phyloP scores from a whole-genome alignment of 1,140 invertebrate genomes.

The Drosophila pseudoananassae region DNA sequence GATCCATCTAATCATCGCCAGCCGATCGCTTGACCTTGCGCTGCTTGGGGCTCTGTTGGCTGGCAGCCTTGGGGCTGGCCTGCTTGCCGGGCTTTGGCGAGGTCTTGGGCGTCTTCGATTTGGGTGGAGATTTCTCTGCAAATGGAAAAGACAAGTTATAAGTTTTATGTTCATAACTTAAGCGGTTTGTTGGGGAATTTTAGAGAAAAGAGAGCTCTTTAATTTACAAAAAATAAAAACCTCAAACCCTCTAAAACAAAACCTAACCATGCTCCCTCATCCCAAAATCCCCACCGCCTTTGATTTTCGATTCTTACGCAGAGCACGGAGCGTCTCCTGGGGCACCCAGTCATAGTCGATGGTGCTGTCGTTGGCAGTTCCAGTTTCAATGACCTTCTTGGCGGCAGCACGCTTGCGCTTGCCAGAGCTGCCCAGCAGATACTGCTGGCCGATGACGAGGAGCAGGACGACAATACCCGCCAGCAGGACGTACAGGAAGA shows the following conservation, averaged over 20 bases:
- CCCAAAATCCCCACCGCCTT: background rate
- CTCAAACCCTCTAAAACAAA: too few relatives aligned
- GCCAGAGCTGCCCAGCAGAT: conserved; percentile 89
- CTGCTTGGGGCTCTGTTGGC: conserved; percentile 88
- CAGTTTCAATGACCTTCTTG: conserved; percentile 90
- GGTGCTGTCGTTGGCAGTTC: conserved; percentile 94
- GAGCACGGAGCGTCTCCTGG: conserved; percentile 92
- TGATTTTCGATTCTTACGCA: conserved; percentile 88
- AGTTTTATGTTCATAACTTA: background rate
- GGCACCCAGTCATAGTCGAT: conserved; percentile 99
- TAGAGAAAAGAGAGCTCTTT: background rate
- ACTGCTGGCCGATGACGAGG: conserved; percentile 95
- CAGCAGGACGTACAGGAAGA: conserved; percentile 98
- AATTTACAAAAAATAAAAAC: too few relatives aligned
- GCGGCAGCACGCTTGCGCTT: conserved; percentile 85
- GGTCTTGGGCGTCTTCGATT: conserved; percentile 83
- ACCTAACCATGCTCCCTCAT: too few relatives aligned
- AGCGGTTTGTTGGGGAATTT: background rate
- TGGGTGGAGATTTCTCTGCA: conserved; percentile 87
- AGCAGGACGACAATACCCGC: conserved; percentile 94
- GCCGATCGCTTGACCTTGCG: conserved; percentile 89
- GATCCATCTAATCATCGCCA: conserved; percentile 85
- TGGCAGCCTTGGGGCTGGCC: conserved; percentile 84
- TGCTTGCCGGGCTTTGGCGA: conserved; percentile 84
- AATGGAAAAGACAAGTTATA: conserved; percentile 10